A percentile compares a stretch with the other conserved stretches of the same genome.
phyloP scores from a whole-genome alignment of 2,888 invertebrate genomes.

The Bibio marci region DNA sequence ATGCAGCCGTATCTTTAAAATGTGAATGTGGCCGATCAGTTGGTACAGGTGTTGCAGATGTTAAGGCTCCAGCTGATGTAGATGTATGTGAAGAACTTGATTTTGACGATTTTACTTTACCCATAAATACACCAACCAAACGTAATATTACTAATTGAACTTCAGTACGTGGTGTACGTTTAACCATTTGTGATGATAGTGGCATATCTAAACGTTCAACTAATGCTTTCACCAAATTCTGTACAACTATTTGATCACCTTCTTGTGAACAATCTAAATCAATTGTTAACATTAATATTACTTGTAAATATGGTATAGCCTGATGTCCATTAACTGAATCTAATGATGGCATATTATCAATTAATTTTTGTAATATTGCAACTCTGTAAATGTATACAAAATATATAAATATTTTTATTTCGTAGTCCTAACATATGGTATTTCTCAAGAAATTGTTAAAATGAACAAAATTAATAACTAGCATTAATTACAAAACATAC shows the following conservation, averaged over 20 bases:
- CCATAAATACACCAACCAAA: conserved; percentile 49
- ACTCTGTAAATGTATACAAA: conserved; percentile 17
- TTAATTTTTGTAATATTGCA: conserved; percentile 54
- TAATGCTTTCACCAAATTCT: conserved; percentile 53
- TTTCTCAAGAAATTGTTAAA: no score
- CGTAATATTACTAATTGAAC: conserved; percentile 78
- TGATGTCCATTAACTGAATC: conserved; percentile 64
- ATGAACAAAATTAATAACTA: neutral
- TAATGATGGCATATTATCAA: conserved; percentile 60
- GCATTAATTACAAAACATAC: conserved; percentile 11
- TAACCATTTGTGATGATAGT: conserved; percentile 29
- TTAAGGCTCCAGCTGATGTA: neutral
- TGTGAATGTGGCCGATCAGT: conserved; percentile 17
- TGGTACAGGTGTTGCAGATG: conserved; percentile 16
- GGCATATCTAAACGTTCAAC: conserved; percentile 55
- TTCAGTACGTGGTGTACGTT: conserved; percentile 58
- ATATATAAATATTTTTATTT: no score
- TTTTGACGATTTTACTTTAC: conserved; percentile 27
- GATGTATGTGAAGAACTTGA: neutral
- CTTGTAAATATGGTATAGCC: conserved; percentile 85
- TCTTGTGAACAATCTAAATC: conserved; percentile 78
- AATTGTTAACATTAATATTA: conserved; percentile 72
- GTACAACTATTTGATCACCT: conserved; percentile 58
- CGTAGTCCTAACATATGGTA: no score
- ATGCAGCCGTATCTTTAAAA: conserved; percentile 33